These are phyloP conservation scores for Propsilocerus akamusi DNA, from an alignment of 1,140 invertebrate genomes.

Conservation along the genomic window DNA sequence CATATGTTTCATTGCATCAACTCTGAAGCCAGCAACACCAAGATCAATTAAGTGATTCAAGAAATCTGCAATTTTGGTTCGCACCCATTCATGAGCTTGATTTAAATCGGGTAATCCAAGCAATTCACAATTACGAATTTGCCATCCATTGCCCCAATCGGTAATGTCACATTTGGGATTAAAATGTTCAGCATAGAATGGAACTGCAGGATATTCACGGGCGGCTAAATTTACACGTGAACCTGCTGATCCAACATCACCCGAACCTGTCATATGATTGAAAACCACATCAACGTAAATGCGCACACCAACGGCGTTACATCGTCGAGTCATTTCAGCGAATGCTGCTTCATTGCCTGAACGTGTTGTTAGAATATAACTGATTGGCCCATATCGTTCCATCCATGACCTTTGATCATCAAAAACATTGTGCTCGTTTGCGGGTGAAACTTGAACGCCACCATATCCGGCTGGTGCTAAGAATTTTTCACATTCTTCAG, in stretches of 20 bases:
- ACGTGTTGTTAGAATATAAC: conserved; percentile 53
- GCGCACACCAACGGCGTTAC: no score
- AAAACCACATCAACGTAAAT: conserved; percentile 57
- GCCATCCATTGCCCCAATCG: conserved; percentile 24
- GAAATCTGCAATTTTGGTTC: conserved; percentile 40
- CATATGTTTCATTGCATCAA: no score
- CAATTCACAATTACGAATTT: conserved; percentile 57
- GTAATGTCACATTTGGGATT: conserved; percentile 28
- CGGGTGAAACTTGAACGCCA: conserved; percentile 36
- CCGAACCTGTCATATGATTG: conserved; percentile 53
- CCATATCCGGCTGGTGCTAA: conserved; percentile 48
- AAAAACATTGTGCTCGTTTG: conserved; percentile 18
- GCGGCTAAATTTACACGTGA: conserved; percentile 22
- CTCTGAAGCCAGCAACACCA: conserved; percentile 61
- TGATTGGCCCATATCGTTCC: conserved; percentile 78
- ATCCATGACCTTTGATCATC: conserved; percentile 44
- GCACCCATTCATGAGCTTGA: conserved; percentile 38
- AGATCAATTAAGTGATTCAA: conserved; percentile 44
- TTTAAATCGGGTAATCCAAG: conserved; percentile 49
- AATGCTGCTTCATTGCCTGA: conserved; percentile 58
- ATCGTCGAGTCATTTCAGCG: conserved; percentile 49
- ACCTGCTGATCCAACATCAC: conserved; percentile 29
- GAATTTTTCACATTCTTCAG: conserved; percentile 54
- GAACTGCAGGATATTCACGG: conserved; percentile 27
- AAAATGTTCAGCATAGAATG: conserved; percentile 28